Base-by-base conservation (phyloP, 2,888 invertebrate species). In the Platycnemis pennipes region DNA sequence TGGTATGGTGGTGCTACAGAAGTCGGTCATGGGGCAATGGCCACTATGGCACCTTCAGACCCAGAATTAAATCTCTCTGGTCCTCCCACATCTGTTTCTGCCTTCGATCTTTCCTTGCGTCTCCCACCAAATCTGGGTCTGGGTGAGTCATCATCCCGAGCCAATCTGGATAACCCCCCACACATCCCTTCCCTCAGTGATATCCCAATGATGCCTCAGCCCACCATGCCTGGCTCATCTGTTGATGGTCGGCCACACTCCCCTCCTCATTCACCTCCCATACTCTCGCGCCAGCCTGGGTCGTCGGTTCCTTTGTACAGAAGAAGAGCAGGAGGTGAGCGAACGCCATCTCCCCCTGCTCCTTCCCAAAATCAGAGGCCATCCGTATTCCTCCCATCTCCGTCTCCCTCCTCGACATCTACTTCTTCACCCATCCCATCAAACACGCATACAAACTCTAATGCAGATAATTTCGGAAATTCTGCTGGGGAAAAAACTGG, bases 81-180 rank as follows among this genome's bases (percentile, higher is more conserved):
- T 91, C 91, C 63, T 22, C 91, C 91, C 16, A 91, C 91, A 16
- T 91, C 91, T 16, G 91, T 56, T 22, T 91, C 91, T n/a, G 91
- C 91, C 7, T 91, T 91, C 44, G 91, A 91, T 44, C 91, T 91
- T 3, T 91, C 91, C 16, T 42, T 91, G 5, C 91, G 91, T 26
- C 91, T 91, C 91, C 91, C 91, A 42, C 91, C 91, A n/a, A 91
- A 91, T n/a, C 91, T 91, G 37, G 91, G 91, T 42, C 91, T 91
- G 31, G 91, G 91, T 16, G 91, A 91, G 42, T 44, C 91, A 8
- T 91, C 91, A 5, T 56, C 63, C 4, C 56, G 91, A 44, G 44
- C 44, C 44, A 91, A 44, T 44, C 45, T 91, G 7, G 91, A 91
- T 5, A 91, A 44, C 44, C 87, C 87, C 11, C 69, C 91, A 16